Conservation (phyloP, 2,888 invertebrate species). For the Phaedon cochleariae region DNA sequence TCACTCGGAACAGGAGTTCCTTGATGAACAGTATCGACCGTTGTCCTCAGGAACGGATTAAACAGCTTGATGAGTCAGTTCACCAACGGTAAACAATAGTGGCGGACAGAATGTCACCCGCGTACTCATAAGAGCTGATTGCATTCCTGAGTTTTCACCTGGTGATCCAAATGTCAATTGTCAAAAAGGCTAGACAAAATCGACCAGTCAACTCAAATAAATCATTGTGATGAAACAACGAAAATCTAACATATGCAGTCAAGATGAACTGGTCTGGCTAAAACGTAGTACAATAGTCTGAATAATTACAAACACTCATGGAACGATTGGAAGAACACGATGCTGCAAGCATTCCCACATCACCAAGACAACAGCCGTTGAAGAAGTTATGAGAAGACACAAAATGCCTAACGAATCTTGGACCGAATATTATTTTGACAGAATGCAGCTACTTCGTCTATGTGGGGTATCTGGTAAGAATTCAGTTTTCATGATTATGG, state of each 20-base stretch:
- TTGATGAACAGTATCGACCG: not conserved
- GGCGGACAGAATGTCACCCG: not conserved
- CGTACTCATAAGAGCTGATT: slow-evolving; percentile 10
- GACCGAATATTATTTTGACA: slow-evolving; percentile 30
- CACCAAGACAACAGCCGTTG: slow-evolving; percentile 25
- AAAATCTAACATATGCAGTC: slow-evolving; percentile 26
- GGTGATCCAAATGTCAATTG: slow-evolving; percentile 9
- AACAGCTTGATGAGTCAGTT: not conserved
- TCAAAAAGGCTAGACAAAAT: slow-evolving; percentile 27
- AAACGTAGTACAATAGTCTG: slow-evolving; percentile 27
- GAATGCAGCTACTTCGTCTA: slow-evolving; percentile 22
- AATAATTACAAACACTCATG: slow-evolving; percentile 19
- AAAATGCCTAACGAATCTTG: slow-evolving; percentile 26
- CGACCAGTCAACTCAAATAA: slow-evolving; percentile 3
- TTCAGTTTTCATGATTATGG: too few relatives aligned
- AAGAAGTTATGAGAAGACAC: slow-evolving; percentile 24
- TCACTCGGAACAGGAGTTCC: not conserved
- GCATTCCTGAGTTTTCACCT: slow-evolving; percentile 27
- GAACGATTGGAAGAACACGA: slow-evolving; percentile 15
- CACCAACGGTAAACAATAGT: not conserved
- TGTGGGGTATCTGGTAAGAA: too few relatives aligned
- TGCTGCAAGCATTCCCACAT: slow-evolving; percentile 27
- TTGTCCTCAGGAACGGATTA: not conserved
- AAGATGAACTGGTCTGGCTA: slow-evolving; percentile 13
- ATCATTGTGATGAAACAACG: slow-evolving; percentile 19